Percentiles rank a stretch among this genome's conserved stretches.
Conservation (phyloP, 2,888 invertebrate species). For the Caenorhabditis japonica region DNA sequence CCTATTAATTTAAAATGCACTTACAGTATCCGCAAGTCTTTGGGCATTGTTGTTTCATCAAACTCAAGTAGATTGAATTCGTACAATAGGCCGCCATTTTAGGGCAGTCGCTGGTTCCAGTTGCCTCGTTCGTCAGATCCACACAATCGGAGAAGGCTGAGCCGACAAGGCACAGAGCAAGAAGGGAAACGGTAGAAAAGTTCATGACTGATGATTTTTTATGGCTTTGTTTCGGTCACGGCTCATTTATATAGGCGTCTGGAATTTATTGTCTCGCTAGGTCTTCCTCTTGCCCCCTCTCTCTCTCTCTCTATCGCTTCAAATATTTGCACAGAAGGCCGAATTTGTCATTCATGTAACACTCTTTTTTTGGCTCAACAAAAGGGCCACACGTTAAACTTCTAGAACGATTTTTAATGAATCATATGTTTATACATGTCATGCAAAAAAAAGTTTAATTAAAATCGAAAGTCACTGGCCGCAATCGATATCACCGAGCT, state of each 20-base stretch:
- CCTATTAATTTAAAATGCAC: neutral
- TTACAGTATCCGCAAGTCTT: constrained; percentile 49
- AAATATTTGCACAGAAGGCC: constrained; percentile 35
- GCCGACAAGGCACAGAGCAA: constrained; percentile 7
- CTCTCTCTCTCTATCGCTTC: constrained; percentile 5
- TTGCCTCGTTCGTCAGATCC: constrained; percentile 27
- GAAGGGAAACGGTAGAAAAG: constrained; percentile 5
- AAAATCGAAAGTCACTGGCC: constrained; percentile 22
- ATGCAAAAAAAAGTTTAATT: constrained; percentile 3
- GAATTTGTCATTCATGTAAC: too few relatives aligned
- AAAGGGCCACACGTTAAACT: constrained; percentile 3
- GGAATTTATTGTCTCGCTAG: constrained; percentile 9
- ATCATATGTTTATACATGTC: constrained; percentile 5
- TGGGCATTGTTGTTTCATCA: constrained; percentile 48
- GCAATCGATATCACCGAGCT: constrained; percentile 40
- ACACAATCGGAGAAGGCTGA: constrained; percentile 23
- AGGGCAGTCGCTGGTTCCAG: constrained; percentile 32
- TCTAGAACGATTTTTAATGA: constrained; percentile 13
- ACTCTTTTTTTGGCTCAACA: constrained; percentile 14
- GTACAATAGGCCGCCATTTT: constrained; percentile 33
- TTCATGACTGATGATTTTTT: constrained; percentile 8
- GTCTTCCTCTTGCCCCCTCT: constrained; percentile 1
- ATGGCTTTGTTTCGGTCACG: neutral
- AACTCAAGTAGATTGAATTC: constrained; percentile 25
- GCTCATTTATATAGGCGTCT: neutral